A percentile compares a stretch with the other conserved stretches of the same genome.
These are phyloP conservation scores for Nephrotoma appendiculata DNA, from an alignment of 2,888 invertebrate genomes.

Conservation along the genomic window DNA sequence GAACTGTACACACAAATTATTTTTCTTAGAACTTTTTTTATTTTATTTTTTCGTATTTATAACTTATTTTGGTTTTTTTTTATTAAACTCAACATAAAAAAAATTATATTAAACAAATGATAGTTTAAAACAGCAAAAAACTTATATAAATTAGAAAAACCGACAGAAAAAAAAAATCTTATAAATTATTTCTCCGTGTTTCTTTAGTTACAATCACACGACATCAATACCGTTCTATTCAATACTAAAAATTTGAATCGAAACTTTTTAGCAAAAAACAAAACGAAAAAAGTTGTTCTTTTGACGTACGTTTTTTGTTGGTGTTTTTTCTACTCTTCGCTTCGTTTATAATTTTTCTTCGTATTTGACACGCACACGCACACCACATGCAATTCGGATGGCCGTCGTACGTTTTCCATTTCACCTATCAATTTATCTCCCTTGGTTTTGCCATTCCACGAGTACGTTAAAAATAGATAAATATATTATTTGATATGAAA, in stretches of 20 bases:
- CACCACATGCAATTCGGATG: not conserved
- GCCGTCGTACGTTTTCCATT: not conserved
- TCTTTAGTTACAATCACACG: not conserved
- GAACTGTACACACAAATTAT: not conserved
- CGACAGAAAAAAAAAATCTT: not conserved
- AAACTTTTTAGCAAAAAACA: not conserved
- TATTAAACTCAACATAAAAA: not conserved
- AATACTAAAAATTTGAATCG: not conserved
- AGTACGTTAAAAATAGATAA: not conserved
- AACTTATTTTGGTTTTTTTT: not conserved
- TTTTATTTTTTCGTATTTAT: not conserved
- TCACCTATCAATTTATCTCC: not conserved
- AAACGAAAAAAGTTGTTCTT: not conserved
- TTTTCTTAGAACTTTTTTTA: not conserved
- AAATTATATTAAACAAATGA: not conserved
- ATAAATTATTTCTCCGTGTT: not conserved
- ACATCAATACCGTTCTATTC: slow-evolving; percentile 1
- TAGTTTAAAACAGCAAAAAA: not conserved
- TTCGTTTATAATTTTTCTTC: not conserved
- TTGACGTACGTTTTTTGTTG: not conserved
- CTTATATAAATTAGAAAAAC: not conserved
- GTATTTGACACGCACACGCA: not conserved
- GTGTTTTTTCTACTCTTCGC: not conserved
- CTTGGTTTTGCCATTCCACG: not conserved
- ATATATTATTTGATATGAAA: not conserved